Base-by-base conservation (phyloP, 2,888 invertebrate species). In the Heliconius ethilla region DNA sequence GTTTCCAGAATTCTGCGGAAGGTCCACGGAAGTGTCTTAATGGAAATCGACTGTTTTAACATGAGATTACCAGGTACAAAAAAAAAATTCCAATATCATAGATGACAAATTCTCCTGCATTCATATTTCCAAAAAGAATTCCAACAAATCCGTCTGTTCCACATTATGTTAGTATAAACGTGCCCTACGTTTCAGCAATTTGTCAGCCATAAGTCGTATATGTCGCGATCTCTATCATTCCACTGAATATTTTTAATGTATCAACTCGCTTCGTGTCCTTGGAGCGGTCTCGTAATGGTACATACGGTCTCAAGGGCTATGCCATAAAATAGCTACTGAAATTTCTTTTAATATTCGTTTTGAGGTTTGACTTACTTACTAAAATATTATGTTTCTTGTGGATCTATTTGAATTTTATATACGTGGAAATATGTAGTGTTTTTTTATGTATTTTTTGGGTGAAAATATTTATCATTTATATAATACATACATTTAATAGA, bases 241-340 rank as follows among this genome's bases (percentile, higher is more conserved):
- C 45, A 45, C 70, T 51, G 70, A 70, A 77, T 77, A 79, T 74
- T 79, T 75, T 72, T 81, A 78, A 78, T 79, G 75, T 73, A 81
- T 72, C 75, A 59, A 59, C 67, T 70, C 72, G 78, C 40, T 59
- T 74, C 70, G 67, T 29, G 70, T 75, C 76, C 79, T 79, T 80
- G 77, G 76, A 69, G 69, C 29, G 65, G 62, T 76, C 75, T 80
- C 75, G 75, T 76, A 75, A 80, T 79, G 72, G 55, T 75, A 76
- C 75, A 79, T 76, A 75, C 79, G 73, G 74, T 81, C 80, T 78
- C 81, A 77, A 81, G 81, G 80, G 79, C 66, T 70, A 37, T 25
- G 78, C 81, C 69, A 70, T 77, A 76, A 81, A 79, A 75, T 72
- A 79, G 65, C 73, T 70, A 77, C 65, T 76, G 70, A 79, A 81